These are phyloP conservation scores for Otocyon megalotis DNA, from an alignment of 2,113 vertebrate species.

Conservation along the genomic window DNA sequence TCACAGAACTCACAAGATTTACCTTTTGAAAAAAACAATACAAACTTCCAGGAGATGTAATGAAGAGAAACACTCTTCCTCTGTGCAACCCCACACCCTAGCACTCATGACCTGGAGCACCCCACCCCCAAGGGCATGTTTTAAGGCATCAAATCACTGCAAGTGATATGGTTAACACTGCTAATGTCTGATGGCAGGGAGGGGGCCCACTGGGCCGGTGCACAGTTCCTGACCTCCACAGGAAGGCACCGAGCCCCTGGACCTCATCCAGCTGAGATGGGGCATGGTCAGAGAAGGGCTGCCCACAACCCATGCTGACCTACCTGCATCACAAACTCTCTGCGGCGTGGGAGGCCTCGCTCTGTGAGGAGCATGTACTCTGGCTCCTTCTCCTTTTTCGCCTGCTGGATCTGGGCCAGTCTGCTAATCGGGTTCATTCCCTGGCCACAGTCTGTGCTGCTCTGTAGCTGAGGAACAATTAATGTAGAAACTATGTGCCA, in stretches of 20 bases:
- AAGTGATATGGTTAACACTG: rapidly evolving
- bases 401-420: conserved; percentile 99
- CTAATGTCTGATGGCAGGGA: rapidly evolving
- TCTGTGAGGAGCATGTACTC: conserved; percentile 96
- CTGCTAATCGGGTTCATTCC: conserved; percentile 99
- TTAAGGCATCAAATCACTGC: background rate
- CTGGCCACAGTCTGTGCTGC: conserved; percentile 96
- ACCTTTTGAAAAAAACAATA: background rate
- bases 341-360: conserved; percentile 94
- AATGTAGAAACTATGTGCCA: conserved; percentile 32
- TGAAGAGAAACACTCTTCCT: background rate
- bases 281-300: rapidly evolving
- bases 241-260: background rate
- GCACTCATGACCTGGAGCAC: rapidly evolving
- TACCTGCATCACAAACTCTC: conserved; percentile 99
- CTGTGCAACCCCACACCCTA: background rate
- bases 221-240: rapidly evolving
- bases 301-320: background rate
- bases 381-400: conserved; percentile 98
- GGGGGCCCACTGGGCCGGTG: background rate
- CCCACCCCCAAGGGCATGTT: rapidly evolving
- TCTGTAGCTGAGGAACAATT: conserved; percentile 90
- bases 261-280: rapidly evolving
- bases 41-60: background rate
- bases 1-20: background rate